phyloP scores from a whole-genome alignment of 2,888 invertebrate species.

The Gnatocerus cornutus region DNA sequence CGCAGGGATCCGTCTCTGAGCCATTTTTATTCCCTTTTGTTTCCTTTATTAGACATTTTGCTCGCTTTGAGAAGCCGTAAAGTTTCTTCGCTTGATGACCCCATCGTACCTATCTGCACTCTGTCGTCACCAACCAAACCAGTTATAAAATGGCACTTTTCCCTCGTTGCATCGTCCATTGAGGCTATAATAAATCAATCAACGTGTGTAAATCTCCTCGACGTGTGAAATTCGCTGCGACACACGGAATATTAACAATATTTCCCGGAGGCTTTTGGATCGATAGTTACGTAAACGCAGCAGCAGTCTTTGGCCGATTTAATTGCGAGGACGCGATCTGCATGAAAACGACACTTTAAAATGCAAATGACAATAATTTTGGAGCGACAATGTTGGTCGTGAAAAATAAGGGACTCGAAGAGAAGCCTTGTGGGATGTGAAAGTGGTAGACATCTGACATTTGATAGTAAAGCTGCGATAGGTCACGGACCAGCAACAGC shows the following conservation, averaged over 20 bases:
- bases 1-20: not conserved
- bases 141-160: conserved; percentile 12
- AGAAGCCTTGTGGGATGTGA: conserved; percentile 11
- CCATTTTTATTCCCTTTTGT: not conserved
- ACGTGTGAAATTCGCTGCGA: conserved; percentile 11
- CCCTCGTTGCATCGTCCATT: not conserved
- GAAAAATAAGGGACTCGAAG: not conserved
- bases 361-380: conserved; percentile 17
- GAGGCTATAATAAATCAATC: conserved; percentile 13
- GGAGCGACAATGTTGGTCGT: no score
- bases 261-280: not conserved
- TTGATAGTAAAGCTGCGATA: conserved; percentile 23
- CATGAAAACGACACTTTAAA: conserved; percentile 7
- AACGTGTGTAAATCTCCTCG: conserved; percentile 6
- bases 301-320: conserved; percentile 8
- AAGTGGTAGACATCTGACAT: conserved; percentile 30
- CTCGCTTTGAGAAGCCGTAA: no score
- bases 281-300: conserved; percentile 18
- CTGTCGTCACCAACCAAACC: not conserved
- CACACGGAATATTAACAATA: conserved; percentile 5
- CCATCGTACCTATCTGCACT: not conserved
- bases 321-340: conserved; percentile 19
- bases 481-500: conserved; percentile 34
- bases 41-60: not conserved
- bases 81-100: no score